Evolutionary conservation across 1,140 invertebrate genomes (phyloP).

Genomic region (Holotrichia oblita): DNA sequence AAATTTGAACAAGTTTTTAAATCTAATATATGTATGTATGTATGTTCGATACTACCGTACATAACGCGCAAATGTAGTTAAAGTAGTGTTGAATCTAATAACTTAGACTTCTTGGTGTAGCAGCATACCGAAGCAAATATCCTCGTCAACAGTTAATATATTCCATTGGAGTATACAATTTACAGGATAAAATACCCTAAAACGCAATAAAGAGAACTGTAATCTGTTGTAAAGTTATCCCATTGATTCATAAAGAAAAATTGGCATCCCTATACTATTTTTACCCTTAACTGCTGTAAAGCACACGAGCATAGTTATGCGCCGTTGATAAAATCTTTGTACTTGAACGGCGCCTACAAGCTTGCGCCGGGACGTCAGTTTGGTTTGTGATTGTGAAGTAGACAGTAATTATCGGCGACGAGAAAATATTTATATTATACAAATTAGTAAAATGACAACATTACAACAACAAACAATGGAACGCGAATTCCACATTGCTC

Average conservation of each 20-base stretch:
- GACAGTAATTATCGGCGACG: neutral
- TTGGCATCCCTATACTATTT: constrained; percentile 19
- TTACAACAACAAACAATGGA: constrained; percentile 40
- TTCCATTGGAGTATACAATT: no score
- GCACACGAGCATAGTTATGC: constrained; percentile 31
- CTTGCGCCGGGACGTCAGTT: constrained; percentile 47
- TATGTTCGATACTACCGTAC: no score
- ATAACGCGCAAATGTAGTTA: no score
- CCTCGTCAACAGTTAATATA: no score
- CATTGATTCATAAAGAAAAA: neutral
- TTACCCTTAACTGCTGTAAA: neutral
- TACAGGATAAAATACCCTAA: no score
- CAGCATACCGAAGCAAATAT: no score
- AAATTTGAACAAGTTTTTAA: no score
- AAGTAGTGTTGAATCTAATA: no score
- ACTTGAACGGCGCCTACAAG: constrained; percentile 25
- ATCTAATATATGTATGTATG: no score
- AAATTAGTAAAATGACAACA: constrained; percentile 42
- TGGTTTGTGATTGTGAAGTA: neutral
- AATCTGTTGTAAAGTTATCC: no score
- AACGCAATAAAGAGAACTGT: no score
- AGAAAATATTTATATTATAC: neutral
- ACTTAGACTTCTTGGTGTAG: no score
- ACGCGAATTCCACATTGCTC: constrained; percentile 45
- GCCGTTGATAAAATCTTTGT: constrained; percentile 33